Evolutionary conservation across 2,888 invertebrate genomes (phyloP).

Genomic region (Nebria brevicollis): DNA sequence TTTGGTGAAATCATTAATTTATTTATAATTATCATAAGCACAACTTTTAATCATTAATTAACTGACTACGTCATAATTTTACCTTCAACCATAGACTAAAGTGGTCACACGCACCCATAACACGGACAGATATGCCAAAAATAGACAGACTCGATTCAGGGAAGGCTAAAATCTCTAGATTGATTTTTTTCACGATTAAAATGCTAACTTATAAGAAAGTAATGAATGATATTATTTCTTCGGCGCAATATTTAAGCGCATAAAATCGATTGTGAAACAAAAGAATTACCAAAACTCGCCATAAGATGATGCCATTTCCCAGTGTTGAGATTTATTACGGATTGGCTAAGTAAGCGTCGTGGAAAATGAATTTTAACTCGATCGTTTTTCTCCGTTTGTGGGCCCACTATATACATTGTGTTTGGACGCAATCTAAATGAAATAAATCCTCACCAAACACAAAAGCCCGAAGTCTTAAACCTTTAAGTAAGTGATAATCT

Average conservation of each 20-base stretch:
- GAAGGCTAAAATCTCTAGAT: too few species aligned
- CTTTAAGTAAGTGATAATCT: constrained; percentile 52
- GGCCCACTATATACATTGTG: constrained; percentile 23
- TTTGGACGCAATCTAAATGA: constrained; percentile 40
- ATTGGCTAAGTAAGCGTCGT: neutral
- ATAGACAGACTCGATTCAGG: too few species aligned
- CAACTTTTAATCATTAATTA: too few species aligned
- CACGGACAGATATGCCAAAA: too few species aligned
- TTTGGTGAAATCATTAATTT: too few species aligned
- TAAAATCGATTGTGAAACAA: neutral
- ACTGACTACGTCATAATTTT: too few species aligned
- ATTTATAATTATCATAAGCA: too few species aligned
- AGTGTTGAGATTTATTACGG: neutral
- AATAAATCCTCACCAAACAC: constrained; percentile 32
- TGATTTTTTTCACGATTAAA: too few species aligned
- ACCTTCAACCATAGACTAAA: too few species aligned
- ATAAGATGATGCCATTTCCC: neutral
- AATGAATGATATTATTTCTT: neutral
- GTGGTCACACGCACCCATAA: too few species aligned
- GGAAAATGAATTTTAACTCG: constrained; percentile 35
- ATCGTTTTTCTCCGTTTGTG: constrained; percentile 20
- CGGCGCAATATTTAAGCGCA: neutral
- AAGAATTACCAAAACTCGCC: neutral
- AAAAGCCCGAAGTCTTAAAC: constrained; percentile 48
- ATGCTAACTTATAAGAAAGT: too few species aligned